Evolutionary conservation across 1,140 invertebrate genomes (phyloP).

Genomic region (Anthonomus grandis): DNA sequence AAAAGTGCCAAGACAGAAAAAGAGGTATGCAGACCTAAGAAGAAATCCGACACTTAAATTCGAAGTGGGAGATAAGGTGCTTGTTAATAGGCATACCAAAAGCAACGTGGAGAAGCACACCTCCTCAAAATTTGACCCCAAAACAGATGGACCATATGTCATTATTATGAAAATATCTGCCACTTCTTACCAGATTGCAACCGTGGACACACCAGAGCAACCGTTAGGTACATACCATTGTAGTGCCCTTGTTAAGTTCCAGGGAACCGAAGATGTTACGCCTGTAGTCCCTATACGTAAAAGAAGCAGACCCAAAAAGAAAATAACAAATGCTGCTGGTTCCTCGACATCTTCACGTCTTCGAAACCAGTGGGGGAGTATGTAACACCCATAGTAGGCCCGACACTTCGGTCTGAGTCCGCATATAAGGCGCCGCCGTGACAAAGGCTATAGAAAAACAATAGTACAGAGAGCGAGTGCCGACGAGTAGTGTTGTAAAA

Average conservation of each 20-base stretch:
- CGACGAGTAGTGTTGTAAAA: too few relatives aligned
- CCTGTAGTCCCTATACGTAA: constrained; percentile 8
- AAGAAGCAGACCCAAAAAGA: constrained; percentile 3
- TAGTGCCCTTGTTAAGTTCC: neutral
- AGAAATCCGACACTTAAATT: neutral
- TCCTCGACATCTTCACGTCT: too few relatives aligned
- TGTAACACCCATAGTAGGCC: too few relatives aligned
- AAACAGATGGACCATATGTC: constrained; percentile 34
- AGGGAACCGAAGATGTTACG: neutral
- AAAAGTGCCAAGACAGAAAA: constrained; percentile 20
- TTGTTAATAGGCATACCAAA: constrained; percentile 23
- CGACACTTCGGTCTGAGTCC: too few relatives aligned
- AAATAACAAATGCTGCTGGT: too few relatives aligned
- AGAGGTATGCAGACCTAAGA: constrained; percentile 1
- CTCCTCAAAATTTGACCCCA: constrained; percentile 34
- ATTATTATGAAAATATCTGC: neutral
- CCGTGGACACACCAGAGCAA: neutral
- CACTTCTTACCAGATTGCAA: neutral
- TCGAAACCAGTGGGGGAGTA: too few relatives aligned
- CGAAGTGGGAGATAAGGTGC: constrained; percentile 15
- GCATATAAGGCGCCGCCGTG: too few relatives aligned
- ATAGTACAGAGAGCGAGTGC: too few relatives aligned
- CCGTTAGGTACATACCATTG: constrained; percentile 18
- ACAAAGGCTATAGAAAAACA: too few relatives aligned
- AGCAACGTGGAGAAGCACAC: constrained; percentile 28